These are phyloP conservation scores for Diploptera punctata DNA, from an alignment of 2,888 invertebrate genomes.

Conservation along the genomic window DNA sequence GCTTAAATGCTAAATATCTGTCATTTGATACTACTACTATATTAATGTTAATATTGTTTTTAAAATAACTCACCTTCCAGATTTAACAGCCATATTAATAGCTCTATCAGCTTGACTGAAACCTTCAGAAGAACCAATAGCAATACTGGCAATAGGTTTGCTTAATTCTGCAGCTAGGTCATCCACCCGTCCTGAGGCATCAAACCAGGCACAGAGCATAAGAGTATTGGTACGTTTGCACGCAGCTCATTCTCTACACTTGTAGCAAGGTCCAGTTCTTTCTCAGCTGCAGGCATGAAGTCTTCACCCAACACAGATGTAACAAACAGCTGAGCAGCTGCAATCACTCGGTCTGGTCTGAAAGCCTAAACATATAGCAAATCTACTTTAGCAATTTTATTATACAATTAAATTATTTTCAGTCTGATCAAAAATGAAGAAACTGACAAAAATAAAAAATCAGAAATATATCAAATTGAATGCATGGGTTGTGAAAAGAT, in stretches of 20 bases:
- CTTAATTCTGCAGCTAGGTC: constrained; percentile 96
- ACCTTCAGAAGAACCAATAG: constrained; percentile 99
- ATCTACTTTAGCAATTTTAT: not conserved
- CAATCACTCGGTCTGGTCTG: constrained; percentile 92
- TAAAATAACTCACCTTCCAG: constrained; percentile 71
- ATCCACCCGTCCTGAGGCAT: constrained; percentile 96
- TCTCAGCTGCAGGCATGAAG: constrained; percentile 92
- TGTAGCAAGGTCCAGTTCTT: constrained; percentile 85
- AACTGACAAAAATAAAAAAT: too few relatives aligned
- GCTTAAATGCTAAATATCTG: too few relatives aligned
- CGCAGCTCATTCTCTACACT: constrained; percentile 92
- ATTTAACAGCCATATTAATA: constrained; percentile 96
- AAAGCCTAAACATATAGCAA: constrained; percentile 71
- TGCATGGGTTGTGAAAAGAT: too few relatives aligned
- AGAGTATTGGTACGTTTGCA: constrained; percentile 88
- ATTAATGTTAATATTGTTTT: too few relatives aligned
- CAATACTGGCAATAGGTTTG: constrained; percentile 95
- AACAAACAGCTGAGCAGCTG: constrained; percentile 87
- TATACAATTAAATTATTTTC: too few relatives aligned
- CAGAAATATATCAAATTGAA: too few relatives aligned
- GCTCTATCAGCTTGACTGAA: constrained; percentile 97
- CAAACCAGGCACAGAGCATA: constrained; percentile 98
- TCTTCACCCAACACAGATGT: constrained; percentile 81
- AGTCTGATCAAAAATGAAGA: too few relatives aligned
- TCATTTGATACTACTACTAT: too few relatives aligned